Conservation (phyloP, 1,140 invertebrate species). For the Anastatus disparis region DNA sequence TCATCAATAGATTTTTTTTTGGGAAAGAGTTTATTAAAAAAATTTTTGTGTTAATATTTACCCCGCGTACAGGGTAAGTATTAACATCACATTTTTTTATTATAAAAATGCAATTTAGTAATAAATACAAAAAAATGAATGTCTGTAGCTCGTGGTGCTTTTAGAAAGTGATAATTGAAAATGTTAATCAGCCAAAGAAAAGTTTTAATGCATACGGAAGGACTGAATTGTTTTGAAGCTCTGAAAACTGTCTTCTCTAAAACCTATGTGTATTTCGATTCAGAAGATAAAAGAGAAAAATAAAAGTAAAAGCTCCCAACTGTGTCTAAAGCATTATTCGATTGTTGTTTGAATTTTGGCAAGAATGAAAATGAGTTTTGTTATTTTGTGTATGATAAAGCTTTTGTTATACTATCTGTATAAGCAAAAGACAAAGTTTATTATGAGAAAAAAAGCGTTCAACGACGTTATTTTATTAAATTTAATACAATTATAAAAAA, state of each 20-base stretch:
- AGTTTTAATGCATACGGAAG: slow-evolving; percentile 26
- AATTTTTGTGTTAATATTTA: too few species aligned
- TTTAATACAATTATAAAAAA: not conserved
- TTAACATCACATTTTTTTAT: too few species aligned
- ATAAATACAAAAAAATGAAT: too few species aligned
- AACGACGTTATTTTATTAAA: slow-evolving; percentile 24
- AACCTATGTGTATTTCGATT: too few species aligned
- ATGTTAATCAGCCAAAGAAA: slow-evolving; percentile 22
- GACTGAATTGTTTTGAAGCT: not conserved
- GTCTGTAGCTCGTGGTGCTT: not conserved
- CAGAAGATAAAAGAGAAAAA: not conserved
- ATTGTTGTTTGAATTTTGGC: not conserved
- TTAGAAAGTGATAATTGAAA: slow-evolving; percentile 30
- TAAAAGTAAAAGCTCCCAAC: slow-evolving; percentile 6
- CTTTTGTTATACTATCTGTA: too few species aligned
- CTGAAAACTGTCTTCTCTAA: too few species aligned
- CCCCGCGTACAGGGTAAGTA: too few species aligned
- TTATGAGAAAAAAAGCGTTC: not conserved
- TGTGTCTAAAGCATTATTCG: slow-evolving; percentile 14
- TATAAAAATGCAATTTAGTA: too few species aligned
- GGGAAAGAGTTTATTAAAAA: too few species aligned
- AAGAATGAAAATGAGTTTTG: slow-evolving; percentile 31
- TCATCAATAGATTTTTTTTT: too few species aligned
- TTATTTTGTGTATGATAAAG: not conserved
- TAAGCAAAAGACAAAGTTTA: not conserved